Evolutionary conservation across 2,888 invertebrate genomes (phyloP), one percentile per base, ranked within the genome.

Genomic region (Phymatocera aterrima): DNA sequence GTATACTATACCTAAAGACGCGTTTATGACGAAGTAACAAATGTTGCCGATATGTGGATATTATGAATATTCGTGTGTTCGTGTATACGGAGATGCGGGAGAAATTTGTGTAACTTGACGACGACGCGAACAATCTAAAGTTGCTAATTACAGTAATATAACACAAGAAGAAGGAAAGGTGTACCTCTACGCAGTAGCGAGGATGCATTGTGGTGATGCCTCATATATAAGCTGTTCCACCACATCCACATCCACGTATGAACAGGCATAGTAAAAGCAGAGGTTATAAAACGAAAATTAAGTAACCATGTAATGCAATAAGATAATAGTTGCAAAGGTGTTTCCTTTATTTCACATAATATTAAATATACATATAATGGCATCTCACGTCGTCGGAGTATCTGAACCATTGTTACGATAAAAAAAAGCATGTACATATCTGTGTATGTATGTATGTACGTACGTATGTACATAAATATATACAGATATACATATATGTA

Each of bases 311-410:
- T 64, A 64, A 68, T 48, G 51, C 72, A 51, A 72, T 72, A 72
- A 51, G 51, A 72, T 72, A 48, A 51, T 51, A 21, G 83, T 83
- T 87, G 85, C 83, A 87, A 85, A 85, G 83, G 81, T 83, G 82
- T 86, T 87, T 86, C 81, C 84, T 86, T 87, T 87, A 86, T 88
- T 88, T 87, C 85, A 81, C 84, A 60, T 57, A 72, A 72, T 72
- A 72, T 72, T 85, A 87, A 88, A 88, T 46, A 88, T 88, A 86
- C 87, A 88, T 87, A 86, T 87, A 88, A 89, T 89, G 88, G 88
- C 88, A 88, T 88, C 86, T 86, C 84, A 86, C 84, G 83, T 83
- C 83, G 83, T 83, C 84, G 85, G 85, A 87, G 84, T 88, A 85
- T 85, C 83, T 83, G 40, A 86, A 88, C 86, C 86, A 86, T 86